These are phyloP conservation scores for Microtus oregoni DNA, from an alignment of 2,113 vertebrate species.

Conservation along the genomic window DNA sequence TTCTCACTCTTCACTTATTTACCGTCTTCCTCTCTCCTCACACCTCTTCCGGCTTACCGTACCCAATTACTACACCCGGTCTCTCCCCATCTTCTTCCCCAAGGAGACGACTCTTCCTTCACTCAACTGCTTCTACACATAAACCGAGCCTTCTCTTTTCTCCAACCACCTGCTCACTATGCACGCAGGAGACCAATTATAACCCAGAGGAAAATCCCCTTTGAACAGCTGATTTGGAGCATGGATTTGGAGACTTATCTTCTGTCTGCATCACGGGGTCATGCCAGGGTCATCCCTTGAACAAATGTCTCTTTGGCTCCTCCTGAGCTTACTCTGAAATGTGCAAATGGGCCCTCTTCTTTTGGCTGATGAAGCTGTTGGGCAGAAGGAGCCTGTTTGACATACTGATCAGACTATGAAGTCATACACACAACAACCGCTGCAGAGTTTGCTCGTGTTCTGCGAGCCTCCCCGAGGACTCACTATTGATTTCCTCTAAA, in stretches of 20 bases:
- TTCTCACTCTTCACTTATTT: not conserved
- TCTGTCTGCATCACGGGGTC: slow-evolving; percentile 68
- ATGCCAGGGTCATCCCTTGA: slow-evolving; percentile 42
- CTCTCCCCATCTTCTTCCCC: slow-evolving; percentile 43
- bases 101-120: slow-evolving; percentile 41
- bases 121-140: slow-evolving; percentile 65
- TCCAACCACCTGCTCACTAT: slow-evolving; percentile 71
- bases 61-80: slow-evolving; percentile 45
- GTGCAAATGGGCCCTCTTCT: slow-evolving; percentile 64
- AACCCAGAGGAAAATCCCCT: slow-evolving; percentile 72
- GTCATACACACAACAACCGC: not conserved
- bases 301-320: slow-evolving; percentile 64
- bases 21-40: not conserved
- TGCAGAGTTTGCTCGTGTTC: slow-evolving; percentile 39
- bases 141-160: slow-evolving; percentile 58
- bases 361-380: slow-evolving; percentile 52
- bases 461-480: slow-evolving; percentile 49
- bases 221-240: slow-evolving; percentile 70
- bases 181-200: slow-evolving; percentile 64
- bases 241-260: slow-evolving; percentile 72
- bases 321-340: slow-evolving; percentile 56
- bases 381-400: slow-evolving; percentile 50
- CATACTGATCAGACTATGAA: slow-evolving; percentile 52
- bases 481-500: not conserved
- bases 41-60: not conserved